These are phyloP conservation scores for Thyatira batis DNA, from an alignment of 2,888 invertebrate species.

Conservation along the genomic window DNA sequence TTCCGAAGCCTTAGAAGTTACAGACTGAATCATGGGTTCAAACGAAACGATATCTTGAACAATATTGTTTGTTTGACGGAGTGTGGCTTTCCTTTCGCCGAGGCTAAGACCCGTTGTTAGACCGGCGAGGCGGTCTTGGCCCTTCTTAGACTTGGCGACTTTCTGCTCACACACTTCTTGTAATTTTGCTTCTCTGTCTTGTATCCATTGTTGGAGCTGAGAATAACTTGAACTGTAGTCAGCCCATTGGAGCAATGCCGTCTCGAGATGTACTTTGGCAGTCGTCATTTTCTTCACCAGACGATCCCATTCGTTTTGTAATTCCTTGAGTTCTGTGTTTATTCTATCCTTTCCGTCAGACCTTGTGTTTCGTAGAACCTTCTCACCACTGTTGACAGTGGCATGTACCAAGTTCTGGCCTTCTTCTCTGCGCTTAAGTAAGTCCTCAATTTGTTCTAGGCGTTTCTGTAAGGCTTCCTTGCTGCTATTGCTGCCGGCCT, in stretches of 20 bases:
- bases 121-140: slow-evolving; percentile 85
- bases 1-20: slow-evolving; percentile 95
- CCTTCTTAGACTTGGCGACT: slow-evolving; percentile 89
- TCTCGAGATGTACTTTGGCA: slow-evolving; percentile 94
- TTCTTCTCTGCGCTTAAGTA: slow-evolving; percentile 91
- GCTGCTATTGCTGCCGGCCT: slow-evolving; percentile 89
- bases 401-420: slow-evolving; percentile 93
- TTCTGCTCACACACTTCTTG: slow-evolving; percentile 95
- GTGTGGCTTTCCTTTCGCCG: slow-evolving; percentile 93
- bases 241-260: slow-evolving; percentile 96
- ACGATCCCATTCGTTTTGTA: slow-evolving; percentile 96
- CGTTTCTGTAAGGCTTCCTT: slow-evolving; percentile 92
- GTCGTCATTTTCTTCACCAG: slow-evolving; percentile 95
- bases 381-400: slow-evolving; percentile 94
- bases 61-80: slow-evolving; percentile 95
- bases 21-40: slow-evolving; percentile 98
- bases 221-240: slow-evolving; percentile 97
- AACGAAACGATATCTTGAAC: slow-evolving; percentile 98
- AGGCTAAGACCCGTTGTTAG: slow-evolving; percentile 89
- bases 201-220: slow-evolving; percentile 96
- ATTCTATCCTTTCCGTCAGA: slow-evolving; percentile 95
- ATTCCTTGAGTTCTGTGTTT: slow-evolving; percentile 92
- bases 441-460: slow-evolving; percentile 89
- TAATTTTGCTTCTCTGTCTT: slow-evolving; percentile 94
- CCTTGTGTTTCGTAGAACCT: slow-evolving; percentile 92